Base-by-base conservation (phyloP, 2,113 vertebrate species). In the Lagopus muta region DNA sequence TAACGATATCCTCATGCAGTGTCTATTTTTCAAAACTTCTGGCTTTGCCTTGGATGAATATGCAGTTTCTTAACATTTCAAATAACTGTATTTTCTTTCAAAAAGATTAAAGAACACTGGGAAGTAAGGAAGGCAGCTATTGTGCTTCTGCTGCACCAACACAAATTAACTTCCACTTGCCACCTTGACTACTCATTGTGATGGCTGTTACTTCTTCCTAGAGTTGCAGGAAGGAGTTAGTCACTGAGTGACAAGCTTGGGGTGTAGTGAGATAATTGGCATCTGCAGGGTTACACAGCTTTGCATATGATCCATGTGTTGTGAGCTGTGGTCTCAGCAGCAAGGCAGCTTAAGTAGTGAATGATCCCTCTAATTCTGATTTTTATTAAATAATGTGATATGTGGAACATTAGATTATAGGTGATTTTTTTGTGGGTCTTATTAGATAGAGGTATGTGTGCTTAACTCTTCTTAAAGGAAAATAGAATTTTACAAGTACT, bases 261-360 rank as follows among this genome's bases (percentile, higher is more conserved):
- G 34, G 3, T 3, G 0, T 13, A 18, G 21, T 27, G 55, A 57
- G 36, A 61, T 20, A 78, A 66, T 50, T 38, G 9, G 16, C 34
- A 67, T 89, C 24, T 67, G 22, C 19, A 52, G 11, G 58, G 16
- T 38, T 67, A 28, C 32, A 12, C 32, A 36, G 13, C 1, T 0
- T 8, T 71, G 18, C 16, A 0, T 16, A 11, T 30, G 42, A 20
- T 13, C 27, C 32, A 21, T 54, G 24, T 1, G 0, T 18, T 15
- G 28, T 9, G 47, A 78, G 18, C 32, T 40, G 14, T 64, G 19
- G n/a, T 62, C 50, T 84, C 20, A 28, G 19, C 5, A 3, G 13
- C 30, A 43, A 90, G 22, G 28, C 25, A 36, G 19, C 14, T 22
- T 13, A 70, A 43, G 27, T 76, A 20, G 61, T 47, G n/a, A 73